Evolutionary conservation across 1,140 invertebrate species (phyloP).

Genomic region (Condylostylus longicornis): DNA sequence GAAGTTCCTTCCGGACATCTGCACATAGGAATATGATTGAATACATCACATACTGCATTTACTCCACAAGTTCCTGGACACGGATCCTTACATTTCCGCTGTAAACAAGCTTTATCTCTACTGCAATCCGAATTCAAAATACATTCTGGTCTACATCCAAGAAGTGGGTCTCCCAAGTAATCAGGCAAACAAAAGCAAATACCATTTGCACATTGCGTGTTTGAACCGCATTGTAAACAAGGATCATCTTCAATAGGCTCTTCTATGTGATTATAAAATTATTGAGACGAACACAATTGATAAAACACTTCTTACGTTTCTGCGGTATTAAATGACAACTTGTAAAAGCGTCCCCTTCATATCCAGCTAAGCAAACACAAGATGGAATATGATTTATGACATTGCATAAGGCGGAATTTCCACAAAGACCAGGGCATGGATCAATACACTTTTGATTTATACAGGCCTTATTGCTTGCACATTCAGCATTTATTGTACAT

Average conservation of each 20-base stretch:
- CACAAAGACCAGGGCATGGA: conserved; percentile 73
- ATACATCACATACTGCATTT: conserved; percentile 58
- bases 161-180: conserved; percentile 72
- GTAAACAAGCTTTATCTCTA: conserved; percentile 53
- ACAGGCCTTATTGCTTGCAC: conserved; percentile 61
- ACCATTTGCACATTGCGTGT: conserved; percentile 65
- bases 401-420: conserved; percentile 54
- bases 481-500: conserved; percentile 69
- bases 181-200: conserved; percentile 60
- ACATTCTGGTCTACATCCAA: conserved; percentile 67
- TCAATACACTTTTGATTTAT: conserved; percentile 65
- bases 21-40: conserved; percentile 62
- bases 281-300: no score
- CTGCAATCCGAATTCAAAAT: conserved; percentile 71
- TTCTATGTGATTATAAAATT: conserved; percentile 31
- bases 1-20: conserved; percentile 54
- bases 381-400: conserved; percentile 45
- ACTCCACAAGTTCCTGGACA: conserved; percentile 64
- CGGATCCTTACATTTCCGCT: conserved; percentile 67
- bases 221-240: conserved; percentile 65
- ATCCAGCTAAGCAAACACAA: conserved; percentile 50
- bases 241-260: conserved; percentile 23
- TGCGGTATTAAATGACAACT: conserved; percentile 42
- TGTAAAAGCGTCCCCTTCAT: conserved; percentile 56
- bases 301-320: conserved; percentile 17